phyloP scores from a whole-genome alignment of 92 coral and sea anemone genomes.

The Parazoanthus atlanticus region DNA sequence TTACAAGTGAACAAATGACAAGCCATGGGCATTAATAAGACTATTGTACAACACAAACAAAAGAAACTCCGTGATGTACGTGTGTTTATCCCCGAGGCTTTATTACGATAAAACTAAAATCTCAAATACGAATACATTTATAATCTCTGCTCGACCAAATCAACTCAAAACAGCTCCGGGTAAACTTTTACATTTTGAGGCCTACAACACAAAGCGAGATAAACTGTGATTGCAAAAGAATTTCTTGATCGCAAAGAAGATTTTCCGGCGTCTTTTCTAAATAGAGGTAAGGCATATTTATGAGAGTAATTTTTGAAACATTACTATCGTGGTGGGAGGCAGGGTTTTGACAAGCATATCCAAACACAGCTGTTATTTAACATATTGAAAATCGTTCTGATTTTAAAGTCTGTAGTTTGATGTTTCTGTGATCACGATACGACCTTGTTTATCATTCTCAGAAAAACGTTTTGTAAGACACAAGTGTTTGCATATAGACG shows the following conservation, averaged over 20 bases:
- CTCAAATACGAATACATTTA: constrained; percentile 19
- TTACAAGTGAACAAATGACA: constrained; percentile 24
- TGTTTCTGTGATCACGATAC: constrained; percentile 1
- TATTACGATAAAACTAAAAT: constrained; percentile 13
- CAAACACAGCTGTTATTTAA: constrained; percentile 23
- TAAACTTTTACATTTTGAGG: background rate
- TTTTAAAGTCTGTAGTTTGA: background rate
- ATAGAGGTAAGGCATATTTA: constrained; percentile 9
- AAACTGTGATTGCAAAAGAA: background rate
- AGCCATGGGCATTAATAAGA: constrained; percentile 8
- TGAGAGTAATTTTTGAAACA: background rate
- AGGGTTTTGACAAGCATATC: background rate
- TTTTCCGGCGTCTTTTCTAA: background rate
- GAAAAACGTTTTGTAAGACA: background rate
- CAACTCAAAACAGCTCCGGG: constrained; percentile 33
- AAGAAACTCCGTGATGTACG: background rate
- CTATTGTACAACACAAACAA: constrained; percentile 33
- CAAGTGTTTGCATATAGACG: background rate
- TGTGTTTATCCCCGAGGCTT: constrained; percentile 22
- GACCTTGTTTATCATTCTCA: background rate
- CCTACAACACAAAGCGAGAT: background rate
- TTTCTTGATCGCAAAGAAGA: background rate
- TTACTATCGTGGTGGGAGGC: background rate
- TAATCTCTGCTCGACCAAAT: constrained; percentile 14
- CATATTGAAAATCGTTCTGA: background rate